Evolutionary conservation across 2,113 vertebrate genomes (phyloP).

Genomic region (Apteryx owenii): DNA sequence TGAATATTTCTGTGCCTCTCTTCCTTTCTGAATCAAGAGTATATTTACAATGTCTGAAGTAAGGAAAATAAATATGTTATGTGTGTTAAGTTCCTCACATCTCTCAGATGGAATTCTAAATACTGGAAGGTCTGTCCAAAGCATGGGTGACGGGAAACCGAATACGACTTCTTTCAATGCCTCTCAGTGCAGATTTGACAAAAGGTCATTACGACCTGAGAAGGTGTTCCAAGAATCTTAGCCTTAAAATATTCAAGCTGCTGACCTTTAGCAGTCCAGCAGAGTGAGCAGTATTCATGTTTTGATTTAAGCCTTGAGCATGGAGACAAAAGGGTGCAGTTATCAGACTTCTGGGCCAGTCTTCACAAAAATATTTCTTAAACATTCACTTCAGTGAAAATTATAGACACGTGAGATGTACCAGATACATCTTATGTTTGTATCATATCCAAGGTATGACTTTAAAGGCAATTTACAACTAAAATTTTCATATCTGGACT

Average conservation of each 20-base stretch:
- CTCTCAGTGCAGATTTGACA: neutral
- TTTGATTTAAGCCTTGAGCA: neutral
- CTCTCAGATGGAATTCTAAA: neutral
- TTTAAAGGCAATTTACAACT: neutral
- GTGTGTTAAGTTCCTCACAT: neutral
- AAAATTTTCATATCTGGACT: neutral
- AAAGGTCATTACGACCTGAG: constrained; percentile 44
- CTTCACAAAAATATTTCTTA: neutral
- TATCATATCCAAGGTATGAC: neutral
- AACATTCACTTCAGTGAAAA: neutral
- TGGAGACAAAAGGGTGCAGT: neutral
- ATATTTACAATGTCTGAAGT: neutral
- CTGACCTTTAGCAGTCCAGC: neutral
- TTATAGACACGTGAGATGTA: neutral
- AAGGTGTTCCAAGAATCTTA: constrained; percentile 16
- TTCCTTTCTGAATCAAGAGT: neutral
- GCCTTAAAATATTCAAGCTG: neutral
- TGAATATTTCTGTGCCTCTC: neutral
- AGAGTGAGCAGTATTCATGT: neutral
- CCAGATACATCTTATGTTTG: neutral
- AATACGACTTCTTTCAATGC: neutral
- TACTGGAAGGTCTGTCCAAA: neutral
- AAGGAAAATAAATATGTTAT: neutral
- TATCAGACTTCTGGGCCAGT: neutral
- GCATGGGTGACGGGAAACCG: constrained; percentile 2